Conservation (phyloP, 2,113 vertebrate genomes). For the Clarias macrocephalus region DNA sequence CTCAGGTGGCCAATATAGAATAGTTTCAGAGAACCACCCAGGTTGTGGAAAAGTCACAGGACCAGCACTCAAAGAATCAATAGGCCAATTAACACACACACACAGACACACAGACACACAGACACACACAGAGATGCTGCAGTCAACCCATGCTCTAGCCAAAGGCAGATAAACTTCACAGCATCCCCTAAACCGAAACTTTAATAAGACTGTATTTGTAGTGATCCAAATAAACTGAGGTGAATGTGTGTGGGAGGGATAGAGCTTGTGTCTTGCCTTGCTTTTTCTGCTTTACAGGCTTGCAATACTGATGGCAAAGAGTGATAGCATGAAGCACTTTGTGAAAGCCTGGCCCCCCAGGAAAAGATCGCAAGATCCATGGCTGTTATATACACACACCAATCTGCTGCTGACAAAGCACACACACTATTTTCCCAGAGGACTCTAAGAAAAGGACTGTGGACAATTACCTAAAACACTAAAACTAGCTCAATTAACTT, state of each 20-base stretch:
- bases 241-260: neutral
- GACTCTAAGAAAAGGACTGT: constrained; percentile 33
- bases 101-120: neutral
- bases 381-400: constrained; percentile 2
- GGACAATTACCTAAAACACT: constrained; percentile 43
- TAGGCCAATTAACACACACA: neutral
- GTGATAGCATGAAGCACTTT: constrained; percentile 27
- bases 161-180: neutral
- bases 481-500: constrained; percentile 41
- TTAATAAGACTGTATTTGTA: neutral
- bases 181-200: neutral
- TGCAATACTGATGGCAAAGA: constrained; percentile 34
- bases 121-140: neutral
- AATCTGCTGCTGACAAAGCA: constrained; percentile 19
- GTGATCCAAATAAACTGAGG: neutral
- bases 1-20: constrained; percentile 44
- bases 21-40: constrained; percentile 37
- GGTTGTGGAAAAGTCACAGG: neutral
- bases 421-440: constrained; percentile 12
- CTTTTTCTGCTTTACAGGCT: constrained; percentile 28
- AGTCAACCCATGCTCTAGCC: neutral
- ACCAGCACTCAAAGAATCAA: neutral
- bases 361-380: constrained; percentile 12
- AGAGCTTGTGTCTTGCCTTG: constrained; percentile 10
- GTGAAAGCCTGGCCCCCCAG: neutral